A percentile compares a stretch with the other conserved stretches of the same genome.
Evolutionary conservation across 2,113 vertebrate species (phyloP).

Genomic region (Psilopsiagon aymara): DNA sequence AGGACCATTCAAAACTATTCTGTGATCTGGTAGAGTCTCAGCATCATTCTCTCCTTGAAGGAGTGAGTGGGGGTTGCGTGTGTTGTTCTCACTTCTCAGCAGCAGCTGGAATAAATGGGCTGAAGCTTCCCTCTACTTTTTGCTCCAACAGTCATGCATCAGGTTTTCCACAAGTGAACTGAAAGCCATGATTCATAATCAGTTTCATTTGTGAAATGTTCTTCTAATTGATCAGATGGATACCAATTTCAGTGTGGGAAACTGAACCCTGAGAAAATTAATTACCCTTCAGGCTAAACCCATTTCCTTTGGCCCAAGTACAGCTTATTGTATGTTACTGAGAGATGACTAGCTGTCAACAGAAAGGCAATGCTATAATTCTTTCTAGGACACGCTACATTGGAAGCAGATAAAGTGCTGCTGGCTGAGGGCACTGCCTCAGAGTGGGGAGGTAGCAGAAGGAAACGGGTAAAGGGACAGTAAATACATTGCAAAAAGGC

Average conservation of each 20-base stretch:
- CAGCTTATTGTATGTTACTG: slow-evolving; percentile 70
- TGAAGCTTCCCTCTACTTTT: background rate
- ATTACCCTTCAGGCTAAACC: slow-evolving; percentile 71
- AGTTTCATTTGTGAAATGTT: slow-evolving; percentile 64
- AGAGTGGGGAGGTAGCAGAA: background rate
- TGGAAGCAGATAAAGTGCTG: slow-evolving; percentile 40
- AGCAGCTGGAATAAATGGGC: background rate
- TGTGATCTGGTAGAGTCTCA: background rate
- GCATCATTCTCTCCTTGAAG: background rate
- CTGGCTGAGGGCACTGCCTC: slow-evolving; percentile 35
- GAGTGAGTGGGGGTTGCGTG: background rate
- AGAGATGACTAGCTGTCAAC: slow-evolving; percentile 41
- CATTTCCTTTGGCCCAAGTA: slow-evolving; percentile 72
- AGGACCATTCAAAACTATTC: background rate
- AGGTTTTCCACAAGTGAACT: slow-evolving; percentile 42
- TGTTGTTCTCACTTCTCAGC: background rate
- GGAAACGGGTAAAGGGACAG: slow-evolving; percentile 3
- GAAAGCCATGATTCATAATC: slow-evolving; percentile 58
- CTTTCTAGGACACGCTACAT: slow-evolving; percentile 48
- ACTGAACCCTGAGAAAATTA: slow-evolving; percentile 70
- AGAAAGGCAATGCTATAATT: slow-evolving; percentile 52
- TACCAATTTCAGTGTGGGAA: slow-evolving; percentile 72
- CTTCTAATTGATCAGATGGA: slow-evolving; percentile 71
- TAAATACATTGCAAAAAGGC: background rate
- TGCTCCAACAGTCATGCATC: slow-evolving; percentile 20